phyloP scores from a whole-genome alignment of 2,888 invertebrate genomes.

The Sinodicranocentrus sp. region DNA sequence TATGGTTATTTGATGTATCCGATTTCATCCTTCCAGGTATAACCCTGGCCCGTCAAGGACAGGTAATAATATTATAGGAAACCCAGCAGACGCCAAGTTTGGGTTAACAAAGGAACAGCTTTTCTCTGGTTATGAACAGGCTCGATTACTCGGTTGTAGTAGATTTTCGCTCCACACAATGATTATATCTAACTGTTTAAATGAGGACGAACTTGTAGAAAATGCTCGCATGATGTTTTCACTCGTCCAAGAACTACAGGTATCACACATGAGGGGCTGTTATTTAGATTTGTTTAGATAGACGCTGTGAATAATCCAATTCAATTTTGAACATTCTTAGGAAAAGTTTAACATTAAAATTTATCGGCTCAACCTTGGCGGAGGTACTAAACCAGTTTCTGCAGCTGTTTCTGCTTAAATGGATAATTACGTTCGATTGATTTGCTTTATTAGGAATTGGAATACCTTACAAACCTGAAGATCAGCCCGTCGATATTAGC shows the following conservation, averaged over 20 bases:
- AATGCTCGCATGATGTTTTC: slow-evolving; percentile 51
- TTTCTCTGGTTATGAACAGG: slow-evolving; percentile 20
- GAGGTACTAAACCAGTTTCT: too few species aligned
- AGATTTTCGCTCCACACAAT: slow-evolving; percentile 55
- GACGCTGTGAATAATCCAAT: not conserved
- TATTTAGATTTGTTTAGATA: not conserved
- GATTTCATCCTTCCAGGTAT: too few species aligned
- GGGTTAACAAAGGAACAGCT: slow-evolving; percentile 52
- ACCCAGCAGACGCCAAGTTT: slow-evolving; percentile 49
- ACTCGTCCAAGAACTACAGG: slow-evolving; percentile 42
- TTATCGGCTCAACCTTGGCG: slow-evolving; percentile 43
- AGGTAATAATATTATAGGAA: slow-evolving; percentile 48
- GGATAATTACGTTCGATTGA: not conserved
- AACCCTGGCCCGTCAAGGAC: slow-evolving; percentile 31
- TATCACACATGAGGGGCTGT: too few species aligned
- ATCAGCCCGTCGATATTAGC: not conserved
- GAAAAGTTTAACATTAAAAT: slow-evolving; percentile 21
- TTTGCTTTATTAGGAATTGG: slow-evolving; percentile 48
- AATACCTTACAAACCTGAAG: slow-evolving; percentile 50
- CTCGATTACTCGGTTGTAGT: slow-evolving; percentile 16
- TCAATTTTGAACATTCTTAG: slow-evolving; percentile 7
- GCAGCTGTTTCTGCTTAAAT: too few species aligned
- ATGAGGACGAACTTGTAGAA: slow-evolving; percentile 25
- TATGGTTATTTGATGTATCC: too few species aligned
- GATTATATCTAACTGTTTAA: slow-evolving; percentile 54